These are phyloP conservation scores for Oxyteleia sp. DNA, from an alignment of 2,888 invertebrate species.

Conservation along the genomic window DNA sequence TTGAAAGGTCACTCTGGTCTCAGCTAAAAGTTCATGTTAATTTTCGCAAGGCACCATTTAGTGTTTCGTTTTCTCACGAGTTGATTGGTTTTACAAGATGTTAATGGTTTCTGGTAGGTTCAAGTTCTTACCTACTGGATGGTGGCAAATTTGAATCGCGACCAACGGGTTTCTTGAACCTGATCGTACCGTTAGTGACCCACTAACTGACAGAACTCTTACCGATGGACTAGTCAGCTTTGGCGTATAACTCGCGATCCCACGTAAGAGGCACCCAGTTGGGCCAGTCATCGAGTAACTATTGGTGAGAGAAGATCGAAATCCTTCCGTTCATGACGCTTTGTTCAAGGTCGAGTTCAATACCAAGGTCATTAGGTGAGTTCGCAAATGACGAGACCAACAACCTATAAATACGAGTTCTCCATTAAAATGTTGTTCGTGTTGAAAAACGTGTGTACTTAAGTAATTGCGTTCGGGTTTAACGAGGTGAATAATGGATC, in stretches of 20 bases:
- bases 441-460: background rate
- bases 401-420: constrained; percentile 1
- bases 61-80: constrained; percentile 26
- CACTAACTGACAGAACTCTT: no score
- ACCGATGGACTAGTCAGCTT: no score
- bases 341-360: constrained; percentile 69
- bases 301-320: constrained; percentile 76
- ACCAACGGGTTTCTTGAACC: constrained; percentile 85
- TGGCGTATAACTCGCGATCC: constrained; percentile 62
- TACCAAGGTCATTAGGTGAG: constrained; percentile 68
- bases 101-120: constrained; percentile 41
- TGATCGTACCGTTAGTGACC: constrained; percentile 86
- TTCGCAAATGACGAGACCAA: constrained; percentile 27
- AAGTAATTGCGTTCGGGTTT: background rate
- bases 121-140: constrained; percentile 47
- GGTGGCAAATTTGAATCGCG: constrained; percentile 78
- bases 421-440: constrained; percentile 7
- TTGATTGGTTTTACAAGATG: constrained; percentile 26
- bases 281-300: constrained; percentile 78
- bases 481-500: background rate
- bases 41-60: constrained; percentile 9
- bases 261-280: constrained; percentile 69
- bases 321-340: constrained; percentile 66
- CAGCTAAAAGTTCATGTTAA: constrained; percentile 1
- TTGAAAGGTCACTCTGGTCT: background rate